Conservation (phyloP, 92 coral and sea anemone genomes). For the Ricordea florida region DNA sequence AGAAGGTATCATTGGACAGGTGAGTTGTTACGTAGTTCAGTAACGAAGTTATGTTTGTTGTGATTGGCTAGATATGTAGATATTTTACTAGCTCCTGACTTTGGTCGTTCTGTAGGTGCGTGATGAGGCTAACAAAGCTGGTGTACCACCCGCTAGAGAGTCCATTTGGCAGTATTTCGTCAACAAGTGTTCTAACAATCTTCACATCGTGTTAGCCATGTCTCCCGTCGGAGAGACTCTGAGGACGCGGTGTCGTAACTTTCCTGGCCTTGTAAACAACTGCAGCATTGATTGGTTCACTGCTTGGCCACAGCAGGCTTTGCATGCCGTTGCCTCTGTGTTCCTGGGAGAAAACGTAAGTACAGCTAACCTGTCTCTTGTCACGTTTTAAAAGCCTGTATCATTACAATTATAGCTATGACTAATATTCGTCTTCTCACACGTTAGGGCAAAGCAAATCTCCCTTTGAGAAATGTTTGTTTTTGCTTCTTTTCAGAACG, state of each 20-base stretch:
- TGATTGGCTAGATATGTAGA: neutral
- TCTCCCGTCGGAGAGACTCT: slow-evolving; percentile 99
- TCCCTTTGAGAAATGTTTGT: neutral
- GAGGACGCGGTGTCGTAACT: slow-evolving; percentile 98
- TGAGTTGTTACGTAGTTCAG: no score
- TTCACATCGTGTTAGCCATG: slow-evolving; percentile 97
- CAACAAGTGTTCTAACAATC: slow-evolving; percentile 92
- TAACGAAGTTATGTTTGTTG: neutral
- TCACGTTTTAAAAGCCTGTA: neutral
- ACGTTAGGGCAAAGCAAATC: neutral
- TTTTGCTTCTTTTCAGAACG: slow-evolving; percentile 66
- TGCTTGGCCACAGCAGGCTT: slow-evolving; percentile 99
- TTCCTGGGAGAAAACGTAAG: slow-evolving; percentile 97
- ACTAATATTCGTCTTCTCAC: neutral
- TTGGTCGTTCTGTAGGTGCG: slow-evolving; percentile 76
- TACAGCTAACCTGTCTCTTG: neutral
- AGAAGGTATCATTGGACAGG: slow-evolving; percentile 94
- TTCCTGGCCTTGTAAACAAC: slow-evolving; percentile 98
- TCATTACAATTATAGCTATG: neutral
- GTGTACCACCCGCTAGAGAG: slow-evolving; percentile 97
- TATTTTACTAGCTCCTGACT: neutral
- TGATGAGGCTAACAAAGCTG: slow-evolving; percentile 94
- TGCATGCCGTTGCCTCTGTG: slow-evolving; percentile 97
- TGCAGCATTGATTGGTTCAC: slow-evolving; percentile 99
- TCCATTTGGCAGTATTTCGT: slow-evolving; percentile 99